Percentiles rank a stretch among this genome's conserved stretches.
Evolutionary conservation across 1,140 invertebrate species (phyloP).

Genomic region (Drosophila subpulchrella): DNA sequence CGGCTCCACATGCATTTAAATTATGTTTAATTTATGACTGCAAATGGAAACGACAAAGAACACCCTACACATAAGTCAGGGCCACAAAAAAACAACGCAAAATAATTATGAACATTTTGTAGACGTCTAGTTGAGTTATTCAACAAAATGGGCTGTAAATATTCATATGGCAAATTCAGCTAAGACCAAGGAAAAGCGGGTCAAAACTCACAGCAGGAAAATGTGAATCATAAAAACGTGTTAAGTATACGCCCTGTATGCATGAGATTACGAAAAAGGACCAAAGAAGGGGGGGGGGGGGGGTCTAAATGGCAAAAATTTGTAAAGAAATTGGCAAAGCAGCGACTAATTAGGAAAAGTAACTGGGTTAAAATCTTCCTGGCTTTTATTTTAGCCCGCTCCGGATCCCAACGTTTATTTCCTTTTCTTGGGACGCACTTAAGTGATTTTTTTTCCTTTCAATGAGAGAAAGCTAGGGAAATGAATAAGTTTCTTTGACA

Average conservation of each 20-base stretch:
- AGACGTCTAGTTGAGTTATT: constrained; percentile 16
- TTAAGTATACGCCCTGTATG: constrained; percentile 47
- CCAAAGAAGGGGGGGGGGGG: not conserved
- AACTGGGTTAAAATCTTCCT: constrained; percentile 45
- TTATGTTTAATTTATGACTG: constrained; percentile 69
- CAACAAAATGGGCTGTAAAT: constrained; percentile 5
- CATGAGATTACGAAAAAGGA: constrained; percentile 19
- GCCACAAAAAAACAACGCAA: constrained; percentile 2
- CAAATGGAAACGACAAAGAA: constrained; percentile 41
- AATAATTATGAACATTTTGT: constrained; percentile 16
- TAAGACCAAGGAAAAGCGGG: constrained; percentile 1
- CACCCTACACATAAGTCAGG: constrained; percentile 4
- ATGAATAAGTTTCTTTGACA: constrained; percentile 1
- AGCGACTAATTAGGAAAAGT: constrained; percentile 51
- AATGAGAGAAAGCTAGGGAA: not conserved
- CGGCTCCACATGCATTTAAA: constrained; percentile 68
- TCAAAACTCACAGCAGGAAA: constrained; percentile 22
- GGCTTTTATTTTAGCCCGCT: not conserved
- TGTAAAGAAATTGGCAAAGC: constrained; percentile 54
- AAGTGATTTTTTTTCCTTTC: not conserved
- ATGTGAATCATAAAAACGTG: constrained; percentile 50
- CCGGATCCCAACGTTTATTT: constrained; percentile 13
- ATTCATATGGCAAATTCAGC: not conserved
- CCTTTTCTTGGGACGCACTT: not conserved
- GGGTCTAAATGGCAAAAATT: constrained; percentile 42